Evolutionary conservation across 2,797 vertebrate genomes (phyloP).

Genomic region (Typhlichthys subterraneus): DNA sequence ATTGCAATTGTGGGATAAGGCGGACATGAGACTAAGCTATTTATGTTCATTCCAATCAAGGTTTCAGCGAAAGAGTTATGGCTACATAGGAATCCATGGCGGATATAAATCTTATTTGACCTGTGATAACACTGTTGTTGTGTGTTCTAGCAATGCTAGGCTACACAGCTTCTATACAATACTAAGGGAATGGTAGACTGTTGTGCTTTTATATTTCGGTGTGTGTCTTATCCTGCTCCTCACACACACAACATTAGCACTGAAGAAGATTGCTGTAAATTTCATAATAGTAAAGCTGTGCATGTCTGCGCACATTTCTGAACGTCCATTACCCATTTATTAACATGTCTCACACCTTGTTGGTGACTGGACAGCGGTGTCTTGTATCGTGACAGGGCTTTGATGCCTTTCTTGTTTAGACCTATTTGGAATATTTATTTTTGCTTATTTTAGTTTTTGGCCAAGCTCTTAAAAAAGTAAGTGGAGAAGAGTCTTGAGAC

Average conservation of each 20-base stretch:
- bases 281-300: constrained; percentile 43
- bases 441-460: constrained; percentile 3
- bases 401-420: constrained; percentile 26
- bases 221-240: constrained; percentile 37
- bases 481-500: constrained; percentile 16
- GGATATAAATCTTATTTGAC: constrained; percentile 33
- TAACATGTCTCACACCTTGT: constrained; percentile 31
- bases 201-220: constrained; percentile 19
- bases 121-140: constrained; percentile 31
- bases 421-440: constrained; percentile 17
- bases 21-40: constrained; percentile 49
- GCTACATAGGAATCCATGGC: constrained; percentile 45
- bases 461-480: constrained; percentile 9
- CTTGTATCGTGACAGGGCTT: neutral
- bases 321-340: constrained; percentile 33
- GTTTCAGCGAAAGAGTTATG: constrained; percentile 30
- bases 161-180: constrained; percentile 33
- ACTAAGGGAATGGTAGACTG: constrained; percentile 39
- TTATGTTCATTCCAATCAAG: constrained; percentile 38
- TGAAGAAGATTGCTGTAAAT: constrained; percentile 54
- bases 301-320: constrained; percentile 30
- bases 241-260: constrained; percentile 49
- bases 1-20: constrained; percentile 54
- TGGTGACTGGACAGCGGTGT: constrained; percentile 18
- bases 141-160: constrained; percentile 39